Conservation (phyloP, 2,797 vertebrate species). For the Podargus strigoides region DNA sequence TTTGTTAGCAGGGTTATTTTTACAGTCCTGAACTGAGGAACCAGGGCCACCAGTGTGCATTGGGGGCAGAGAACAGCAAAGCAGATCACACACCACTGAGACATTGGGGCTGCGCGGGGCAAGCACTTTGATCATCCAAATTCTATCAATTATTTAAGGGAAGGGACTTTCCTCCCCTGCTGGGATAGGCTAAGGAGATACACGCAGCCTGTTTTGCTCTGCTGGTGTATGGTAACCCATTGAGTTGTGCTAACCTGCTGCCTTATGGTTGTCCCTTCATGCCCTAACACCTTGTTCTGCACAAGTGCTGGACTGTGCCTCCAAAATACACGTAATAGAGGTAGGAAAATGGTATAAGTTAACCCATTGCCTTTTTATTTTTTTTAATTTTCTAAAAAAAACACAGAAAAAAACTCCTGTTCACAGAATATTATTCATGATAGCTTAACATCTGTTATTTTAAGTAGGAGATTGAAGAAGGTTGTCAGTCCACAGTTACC, state of each 20-base stretch:
- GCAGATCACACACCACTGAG: not conserved
- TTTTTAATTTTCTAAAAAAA: not conserved
- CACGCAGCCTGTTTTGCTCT: not conserved
- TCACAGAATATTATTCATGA: not conserved
- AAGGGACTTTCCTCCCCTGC: not conserved
- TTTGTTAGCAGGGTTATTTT: not conserved
- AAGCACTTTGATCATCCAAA: not conserved
- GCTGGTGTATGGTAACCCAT: not conserved
- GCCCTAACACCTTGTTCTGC: not conserved
- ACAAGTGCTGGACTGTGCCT: not conserved
- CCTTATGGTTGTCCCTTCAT: not conserved
- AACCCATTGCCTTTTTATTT: not conserved
- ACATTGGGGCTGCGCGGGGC: not conserved
- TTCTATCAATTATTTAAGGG: not conserved
- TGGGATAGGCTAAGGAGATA: not conserved
- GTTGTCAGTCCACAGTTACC: not conserved
- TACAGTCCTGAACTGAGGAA: not conserved
- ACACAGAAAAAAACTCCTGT: not conserved
- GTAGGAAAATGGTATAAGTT: not conserved
- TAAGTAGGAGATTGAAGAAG: not conserved
- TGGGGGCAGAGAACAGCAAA: not conserved
- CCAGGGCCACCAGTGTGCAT: accelerated
- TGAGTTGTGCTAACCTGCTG: not conserved
- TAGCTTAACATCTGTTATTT: not conserved
- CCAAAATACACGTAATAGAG: not conserved